Evolutionary conservation across 2,797 vertebrate genomes (phyloP).

Genomic region (Spondyliosoma cantharus): DNA sequence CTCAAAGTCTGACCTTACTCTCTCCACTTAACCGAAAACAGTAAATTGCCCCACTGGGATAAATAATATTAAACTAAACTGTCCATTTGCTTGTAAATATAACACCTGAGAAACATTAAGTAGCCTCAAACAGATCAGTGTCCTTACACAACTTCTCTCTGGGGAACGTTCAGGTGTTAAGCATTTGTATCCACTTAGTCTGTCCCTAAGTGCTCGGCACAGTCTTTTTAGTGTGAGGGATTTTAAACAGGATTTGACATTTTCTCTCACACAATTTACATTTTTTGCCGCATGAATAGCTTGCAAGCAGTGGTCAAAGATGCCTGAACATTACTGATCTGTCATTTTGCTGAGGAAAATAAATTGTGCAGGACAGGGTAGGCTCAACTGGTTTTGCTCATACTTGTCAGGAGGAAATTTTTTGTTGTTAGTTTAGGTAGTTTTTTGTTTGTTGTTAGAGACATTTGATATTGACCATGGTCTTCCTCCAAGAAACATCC

Average conservation of each 20-base stretch:
- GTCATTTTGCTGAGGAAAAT: background rate
- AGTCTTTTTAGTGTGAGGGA: background rate
- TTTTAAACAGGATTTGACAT: background rate
- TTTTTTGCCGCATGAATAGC: background rate
- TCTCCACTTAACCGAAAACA: slow-evolving; percentile 28
- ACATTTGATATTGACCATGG: background rate
- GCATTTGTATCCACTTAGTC: slow-evolving; percentile 11
- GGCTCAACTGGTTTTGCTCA: background rate
- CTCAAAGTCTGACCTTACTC: slow-evolving; percentile 5
- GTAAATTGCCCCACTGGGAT: slow-evolving; percentile 39
- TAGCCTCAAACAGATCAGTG: slow-evolving; percentile 8
- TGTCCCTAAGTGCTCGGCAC: background rate
- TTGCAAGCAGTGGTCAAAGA: background rate
- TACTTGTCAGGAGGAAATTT: background rate
- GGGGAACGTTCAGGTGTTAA: slow-evolving; percentile 12
- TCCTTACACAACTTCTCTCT: background rate
- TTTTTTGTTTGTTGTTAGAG: background rate
- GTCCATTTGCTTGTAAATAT: background rate
- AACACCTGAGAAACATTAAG: background rate
- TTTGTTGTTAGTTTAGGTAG: background rate
- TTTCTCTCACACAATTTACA: background rate
- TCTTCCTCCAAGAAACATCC: background rate
- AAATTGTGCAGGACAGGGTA: background rate
- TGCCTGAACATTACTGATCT: background rate
- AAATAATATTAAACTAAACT: slow-evolving; percentile 6